Conservation (phyloP, 1,140 invertebrate species). For the Samia ricini region DNA sequence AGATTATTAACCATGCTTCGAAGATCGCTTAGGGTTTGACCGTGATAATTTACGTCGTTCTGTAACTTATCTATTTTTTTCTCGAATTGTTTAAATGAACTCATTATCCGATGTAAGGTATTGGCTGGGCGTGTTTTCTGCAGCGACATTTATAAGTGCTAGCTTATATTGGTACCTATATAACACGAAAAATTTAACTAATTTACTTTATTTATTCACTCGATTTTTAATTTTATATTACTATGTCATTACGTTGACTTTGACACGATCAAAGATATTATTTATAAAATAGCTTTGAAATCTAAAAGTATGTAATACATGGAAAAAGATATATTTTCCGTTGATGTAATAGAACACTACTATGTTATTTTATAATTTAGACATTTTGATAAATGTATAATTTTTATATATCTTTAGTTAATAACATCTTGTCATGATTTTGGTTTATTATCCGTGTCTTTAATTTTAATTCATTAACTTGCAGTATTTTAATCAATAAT, state of each 20-base stretch:
- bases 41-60: conserved; percentile 49
- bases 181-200: conserved; percentile 22
- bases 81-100: conserved; percentile 52
- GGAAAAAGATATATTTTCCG: too few species aligned
- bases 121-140: conserved; percentile 32
- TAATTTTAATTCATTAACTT: too few species aligned
- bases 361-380: too few species aligned
- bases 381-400: too few species aligned
- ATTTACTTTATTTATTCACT: conserved; percentile 3
- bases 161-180: conserved; percentile 13
- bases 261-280: too few species aligned
- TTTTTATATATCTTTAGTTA: too few species aligned
- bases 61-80: conserved; percentile 61
- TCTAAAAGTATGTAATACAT: too few species aligned
- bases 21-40: conserved; percentile 46
- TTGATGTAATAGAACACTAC: too few species aligned
- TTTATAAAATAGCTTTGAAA: too few species aligned
- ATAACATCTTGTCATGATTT: too few species aligned
- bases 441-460: too few species aligned
- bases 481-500: too few species aligned
- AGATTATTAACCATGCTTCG: conserved; percentile 46
- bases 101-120: conserved; percentile 40
- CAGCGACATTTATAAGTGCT: conserved; percentile 29
- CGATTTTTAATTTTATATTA: conserved; percentile 5
- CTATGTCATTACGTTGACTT: not conserved